These are phyloP conservation scores for Chlorospingus semifuscus DNA, from an alignment of 2,797 vertebrate genomes.

Conservation along the genomic window DNA sequence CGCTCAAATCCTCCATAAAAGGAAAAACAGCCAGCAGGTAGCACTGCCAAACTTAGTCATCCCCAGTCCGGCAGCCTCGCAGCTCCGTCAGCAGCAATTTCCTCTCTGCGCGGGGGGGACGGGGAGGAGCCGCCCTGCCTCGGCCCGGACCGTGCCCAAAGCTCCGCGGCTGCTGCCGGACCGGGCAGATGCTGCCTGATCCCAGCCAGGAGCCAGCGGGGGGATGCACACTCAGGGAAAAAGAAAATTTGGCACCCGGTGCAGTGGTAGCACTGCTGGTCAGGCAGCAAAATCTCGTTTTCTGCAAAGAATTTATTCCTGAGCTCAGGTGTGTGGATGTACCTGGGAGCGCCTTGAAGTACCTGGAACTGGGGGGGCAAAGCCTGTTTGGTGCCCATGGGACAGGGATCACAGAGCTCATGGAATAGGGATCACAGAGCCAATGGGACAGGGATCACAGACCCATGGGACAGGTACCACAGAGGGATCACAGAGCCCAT, in stretches of 20 bases:
- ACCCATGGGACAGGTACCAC: not conserved
- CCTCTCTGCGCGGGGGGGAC: constrained; percentile 12
- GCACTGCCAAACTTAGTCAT: constrained; percentile 82
- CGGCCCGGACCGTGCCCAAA: fast-evolving
- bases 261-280: fast-evolving
- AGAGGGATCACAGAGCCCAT: no score
- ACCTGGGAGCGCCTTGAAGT: not conserved
- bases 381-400: fast-evolving
- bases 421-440: no score
- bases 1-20: constrained; percentile 78
- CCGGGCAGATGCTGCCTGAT: not conserved
- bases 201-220: fast-evolving
- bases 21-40: constrained; percentile 77
- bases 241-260: not conserved
- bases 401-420: not conserved
- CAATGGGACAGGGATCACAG: fast-evolving
- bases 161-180: not conserved
- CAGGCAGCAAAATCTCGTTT: not conserved
- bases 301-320: not conserved
- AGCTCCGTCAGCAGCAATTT: constrained; percentile 71
- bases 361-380: not conserved
- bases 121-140: not conserved
- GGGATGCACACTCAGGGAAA: fast-evolving
- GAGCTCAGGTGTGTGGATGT: fast-evolving
- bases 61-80: constrained; percentile 57